A percentile compares a stretch with the other conserved stretches of the same genome.
These are phyloP conservation scores for Oncorhynchus tshawytscha DNA, from an alignment of 2,113 vertebrate genomes.

Conservation along the genomic window DNA sequence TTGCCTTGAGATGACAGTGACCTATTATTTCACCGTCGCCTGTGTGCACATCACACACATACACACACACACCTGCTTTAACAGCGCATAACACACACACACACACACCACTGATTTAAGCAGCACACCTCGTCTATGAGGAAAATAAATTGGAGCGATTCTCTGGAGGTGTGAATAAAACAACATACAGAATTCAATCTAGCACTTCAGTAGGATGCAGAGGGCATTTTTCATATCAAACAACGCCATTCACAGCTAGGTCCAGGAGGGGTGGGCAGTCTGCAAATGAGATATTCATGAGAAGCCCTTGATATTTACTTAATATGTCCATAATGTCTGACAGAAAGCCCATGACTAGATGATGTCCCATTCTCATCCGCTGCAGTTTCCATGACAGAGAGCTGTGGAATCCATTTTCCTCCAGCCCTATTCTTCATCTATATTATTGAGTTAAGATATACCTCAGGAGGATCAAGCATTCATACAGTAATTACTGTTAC, in stretches of 20 bases:
- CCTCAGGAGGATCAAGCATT: too few species aligned
- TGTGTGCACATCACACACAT: too few species aligned
- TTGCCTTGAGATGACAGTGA: background rate
- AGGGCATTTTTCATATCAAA: constrained; percentile 8
- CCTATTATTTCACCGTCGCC: background rate
- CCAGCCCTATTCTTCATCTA: too few species aligned
- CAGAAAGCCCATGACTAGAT: background rate
- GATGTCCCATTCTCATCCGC: too few species aligned
- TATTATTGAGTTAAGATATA: too few species aligned
- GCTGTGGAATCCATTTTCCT: too few species aligned
- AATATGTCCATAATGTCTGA: background rate
- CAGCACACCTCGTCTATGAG: background rate
- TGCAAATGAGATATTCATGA: constrained; percentile 6
- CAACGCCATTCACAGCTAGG: background rate
- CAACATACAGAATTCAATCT: constrained; percentile 39
- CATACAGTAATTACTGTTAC: background rate
- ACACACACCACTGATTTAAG: background rate
- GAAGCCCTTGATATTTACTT: background rate
- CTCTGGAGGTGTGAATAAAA: too few species aligned
- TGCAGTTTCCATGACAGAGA: too few species aligned
- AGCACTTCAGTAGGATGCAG: constrained; percentile 22
- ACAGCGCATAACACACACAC: background rate
- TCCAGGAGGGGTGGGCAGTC: background rate
- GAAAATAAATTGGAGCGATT: too few species aligned
- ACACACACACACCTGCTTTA: background rate